Evolutionary conservation across 1,140 invertebrate species (phyloP).

Genomic region (Coenobita brevimanus): DNA sequence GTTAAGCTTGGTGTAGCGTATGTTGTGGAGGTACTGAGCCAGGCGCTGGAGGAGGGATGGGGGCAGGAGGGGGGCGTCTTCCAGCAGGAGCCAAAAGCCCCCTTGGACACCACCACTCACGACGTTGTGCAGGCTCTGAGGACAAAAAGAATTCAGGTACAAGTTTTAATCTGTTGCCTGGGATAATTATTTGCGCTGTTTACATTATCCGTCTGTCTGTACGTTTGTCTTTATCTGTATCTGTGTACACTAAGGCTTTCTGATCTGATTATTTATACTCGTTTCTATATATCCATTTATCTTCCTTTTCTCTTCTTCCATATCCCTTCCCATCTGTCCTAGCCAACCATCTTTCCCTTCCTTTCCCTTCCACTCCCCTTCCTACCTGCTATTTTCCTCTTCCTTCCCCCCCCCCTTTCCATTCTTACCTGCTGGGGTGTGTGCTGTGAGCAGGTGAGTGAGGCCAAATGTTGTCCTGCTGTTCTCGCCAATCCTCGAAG

Average conservation of each 20-base stretch:
- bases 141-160: neutral
- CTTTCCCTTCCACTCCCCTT: neutral
- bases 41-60: conserved; percentile 19
- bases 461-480: conserved; percentile 49
- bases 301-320: too few relatives aligned
- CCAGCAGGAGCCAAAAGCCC: conserved; percentile 58
- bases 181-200: too few relatives aligned
- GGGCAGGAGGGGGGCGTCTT: conserved; percentile 32
- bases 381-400: neutral
- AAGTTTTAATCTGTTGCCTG: too few relatives aligned
- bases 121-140: conserved; percentile 49
- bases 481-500: conserved; percentile 36
- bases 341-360: neutral
- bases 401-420: neutral
- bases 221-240: too few relatives aligned
- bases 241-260: too few relatives aligned
- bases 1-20: conserved; percentile 40
- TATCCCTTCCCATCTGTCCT: too few relatives aligned
- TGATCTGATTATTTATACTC: too few relatives aligned
- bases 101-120: conserved; percentile 56
- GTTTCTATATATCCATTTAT: too few relatives aligned
- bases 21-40: conserved; percentile 40
- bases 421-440: conserved; percentile 31
- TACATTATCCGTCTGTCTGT: too few relatives aligned
- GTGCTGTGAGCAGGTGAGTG: conserved; percentile 29